Evolutionary conservation across 2,888 invertebrate species (phyloP), one percentile per base, ranked within the genome.

Genomic region (Ornithoptera alexandrae): DNA sequence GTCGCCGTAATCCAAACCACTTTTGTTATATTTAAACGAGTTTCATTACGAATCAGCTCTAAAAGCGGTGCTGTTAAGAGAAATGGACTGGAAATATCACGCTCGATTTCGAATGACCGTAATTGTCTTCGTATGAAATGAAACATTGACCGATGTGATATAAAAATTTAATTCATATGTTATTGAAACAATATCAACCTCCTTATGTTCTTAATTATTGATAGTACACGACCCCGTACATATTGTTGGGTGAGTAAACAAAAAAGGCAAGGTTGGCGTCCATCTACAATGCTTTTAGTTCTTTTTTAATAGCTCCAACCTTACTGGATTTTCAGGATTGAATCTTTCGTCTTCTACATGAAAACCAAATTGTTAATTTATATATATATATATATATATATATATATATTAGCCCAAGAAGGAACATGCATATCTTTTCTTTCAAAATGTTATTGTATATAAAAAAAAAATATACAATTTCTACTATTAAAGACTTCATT

Each of bases 1-100:
- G 79, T 80, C 77, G 84, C 84, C 82, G 87, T 90, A 90, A 91
- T 90, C 89, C 86, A 81, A 39, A 86, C 89, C 90, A 90, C 89
- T 91, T 90, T 88, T 88, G 90, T 88, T 86, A 90, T 90, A 89
- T 91, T 91, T 89, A 91, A 92, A 89, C 86, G 89, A 87, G 88
- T 90, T 90, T 89, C 87, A 90, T 90, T 89, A 90, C 88, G 90
- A 81, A 89, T 89, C 82, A 87, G 87, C 86, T 90, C 86, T 90
- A 89, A 90, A 90, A 90, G 87, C 85, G 78, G 82, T 74, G 86
- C 85, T 88, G 87, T 89, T 88, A 88, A 86, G 85, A 87, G 85
- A 87, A 90, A 90, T 91, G 87, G 86, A 86, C 88, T 89, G 88
- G 89, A 90, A 91, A 89, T 86, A 87, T 88, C 85, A 87, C 88